Percentiles rank a stretch among this genome's conserved stretches.
Evolutionary conservation across 1,140 invertebrate species (phyloP).

Genomic region (Platyscapa corneri): DNA sequence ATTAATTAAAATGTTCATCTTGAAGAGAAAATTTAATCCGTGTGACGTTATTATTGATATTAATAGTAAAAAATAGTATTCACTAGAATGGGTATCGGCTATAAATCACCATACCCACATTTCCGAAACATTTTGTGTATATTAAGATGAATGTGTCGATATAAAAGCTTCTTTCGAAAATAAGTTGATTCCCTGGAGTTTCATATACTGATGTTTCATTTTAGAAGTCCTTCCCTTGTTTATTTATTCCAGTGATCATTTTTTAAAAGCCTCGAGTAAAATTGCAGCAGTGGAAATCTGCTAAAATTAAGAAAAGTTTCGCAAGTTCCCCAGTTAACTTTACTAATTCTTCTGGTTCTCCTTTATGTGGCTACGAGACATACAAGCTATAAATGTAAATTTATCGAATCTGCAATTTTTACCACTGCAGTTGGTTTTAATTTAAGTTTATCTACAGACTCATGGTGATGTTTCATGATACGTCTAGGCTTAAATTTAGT

Average conservation of each 20-base stretch:
- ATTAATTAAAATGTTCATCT: too few species aligned
- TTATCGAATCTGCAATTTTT: neutral
- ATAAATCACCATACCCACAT: neutral
- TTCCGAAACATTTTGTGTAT: neutral
- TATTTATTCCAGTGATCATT: neutral
- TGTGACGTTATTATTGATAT: neutral
- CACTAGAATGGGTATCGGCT: too few species aligned
- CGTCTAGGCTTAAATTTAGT: neutral
- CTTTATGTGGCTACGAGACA: neutral
- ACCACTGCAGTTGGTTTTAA: neutral
- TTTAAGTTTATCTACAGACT: neutral
- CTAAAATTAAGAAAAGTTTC: neutral
- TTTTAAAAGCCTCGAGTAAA: neutral
- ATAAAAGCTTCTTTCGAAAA: neutral
- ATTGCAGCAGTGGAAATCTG: neutral
- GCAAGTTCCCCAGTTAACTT: neutral
- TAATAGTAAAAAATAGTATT: neutral
- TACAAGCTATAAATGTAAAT: neutral
- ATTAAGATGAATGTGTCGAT: neutral
- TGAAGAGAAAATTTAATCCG: too few species aligned
- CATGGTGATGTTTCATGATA: neutral
- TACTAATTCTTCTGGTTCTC: neutral
- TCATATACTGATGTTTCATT: neutral
- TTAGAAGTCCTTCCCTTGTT: neutral
- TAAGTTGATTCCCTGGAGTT: slow-evolving; percentile 1